A percentile compares a stretch with the other conserved stretches of the same genome.
Evolutionary conservation across 2,888 invertebrate species (phyloP).

Genomic region (Tupiocoris notatus): DNA sequence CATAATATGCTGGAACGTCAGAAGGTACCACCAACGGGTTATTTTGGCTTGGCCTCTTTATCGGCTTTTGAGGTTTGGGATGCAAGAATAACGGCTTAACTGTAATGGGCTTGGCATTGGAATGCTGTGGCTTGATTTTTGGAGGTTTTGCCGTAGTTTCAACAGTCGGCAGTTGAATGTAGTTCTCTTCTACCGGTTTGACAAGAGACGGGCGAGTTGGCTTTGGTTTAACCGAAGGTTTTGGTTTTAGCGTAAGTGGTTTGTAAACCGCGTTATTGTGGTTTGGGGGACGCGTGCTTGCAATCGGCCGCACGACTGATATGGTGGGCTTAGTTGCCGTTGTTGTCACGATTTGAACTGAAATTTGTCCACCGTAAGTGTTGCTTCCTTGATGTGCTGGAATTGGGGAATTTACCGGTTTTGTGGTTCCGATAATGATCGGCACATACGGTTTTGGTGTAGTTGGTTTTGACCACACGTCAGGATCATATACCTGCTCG

Average conservation of each 20-base stretch:
- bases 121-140: conserved; percentile 59
- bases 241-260: conserved; percentile 4
- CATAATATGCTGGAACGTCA: neutral
- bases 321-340: conserved; percentile 9
- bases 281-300: neutral
- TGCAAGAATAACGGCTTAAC: conserved; percentile 10
- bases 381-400: neutral
- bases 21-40: neutral
- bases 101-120: conserved; percentile 50
- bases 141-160: conserved; percentile 59
- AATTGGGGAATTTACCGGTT: neutral
- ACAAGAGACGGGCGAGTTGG: neutral
- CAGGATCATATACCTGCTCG: neutral
- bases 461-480: neutral
- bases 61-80: conserved; percentile 9
- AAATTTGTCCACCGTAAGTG: neutral
- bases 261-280: neutral
- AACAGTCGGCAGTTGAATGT: neutral
- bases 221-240: neutral
- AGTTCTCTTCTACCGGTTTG: conserved; percentile 14
- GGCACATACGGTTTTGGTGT: neutral
- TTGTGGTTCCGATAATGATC: neutral
- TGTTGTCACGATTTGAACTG: conserved; percentile 1
- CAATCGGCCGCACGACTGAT: neutral
- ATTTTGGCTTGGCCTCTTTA: neutral